These are phyloP conservation scores for Cercopithecus mona DNA, from an alignment of 2,113 vertebrate species.

Conservation along the genomic window DNA sequence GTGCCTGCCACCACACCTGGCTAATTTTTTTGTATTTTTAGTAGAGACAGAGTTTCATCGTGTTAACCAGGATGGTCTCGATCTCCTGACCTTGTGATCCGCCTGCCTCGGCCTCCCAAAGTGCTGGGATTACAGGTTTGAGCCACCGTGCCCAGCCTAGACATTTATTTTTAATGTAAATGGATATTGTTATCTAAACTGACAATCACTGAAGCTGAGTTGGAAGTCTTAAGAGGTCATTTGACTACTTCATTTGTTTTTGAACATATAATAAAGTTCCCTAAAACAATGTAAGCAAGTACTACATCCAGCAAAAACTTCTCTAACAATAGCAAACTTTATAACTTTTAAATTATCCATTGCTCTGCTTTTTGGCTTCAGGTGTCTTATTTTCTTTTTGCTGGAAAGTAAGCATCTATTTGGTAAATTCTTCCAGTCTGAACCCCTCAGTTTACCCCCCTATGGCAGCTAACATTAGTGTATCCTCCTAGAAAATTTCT, in stretches of 20 bases:
- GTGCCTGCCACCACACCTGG: no score
- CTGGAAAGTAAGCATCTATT: not conserved
- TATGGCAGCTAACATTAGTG: not conserved
- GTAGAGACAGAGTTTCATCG: no score
- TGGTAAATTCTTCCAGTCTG: not conserved
- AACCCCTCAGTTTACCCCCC: not conserved
- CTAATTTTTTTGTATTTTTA: no score
- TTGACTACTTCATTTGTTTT: conserved; percentile 24
- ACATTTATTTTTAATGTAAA: conserved; percentile 38
- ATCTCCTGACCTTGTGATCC: not conserved
- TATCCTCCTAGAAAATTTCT: conserved; percentile 23
- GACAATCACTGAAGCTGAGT: not conserved
- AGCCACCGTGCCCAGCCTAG: not conserved
- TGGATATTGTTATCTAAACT: not conserved
- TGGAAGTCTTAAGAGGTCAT: not conserved
- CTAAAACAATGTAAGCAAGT: conserved; percentile 8
- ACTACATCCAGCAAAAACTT: not conserved
- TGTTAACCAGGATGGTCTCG: not conserved
- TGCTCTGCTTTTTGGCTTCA: conserved; percentile 34
- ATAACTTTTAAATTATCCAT: not conserved
- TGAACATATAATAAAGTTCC: not conserved
- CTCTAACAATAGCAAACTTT: not conserved
- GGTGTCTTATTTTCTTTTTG: not conserved
- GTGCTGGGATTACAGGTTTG: no score
- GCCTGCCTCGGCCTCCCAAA: no score